A percentile compares a stretch with the other conserved stretches of the same genome.
Conservation (phyloP, 2,113 vertebrate species). For the Thymallus thymallus region DNA sequence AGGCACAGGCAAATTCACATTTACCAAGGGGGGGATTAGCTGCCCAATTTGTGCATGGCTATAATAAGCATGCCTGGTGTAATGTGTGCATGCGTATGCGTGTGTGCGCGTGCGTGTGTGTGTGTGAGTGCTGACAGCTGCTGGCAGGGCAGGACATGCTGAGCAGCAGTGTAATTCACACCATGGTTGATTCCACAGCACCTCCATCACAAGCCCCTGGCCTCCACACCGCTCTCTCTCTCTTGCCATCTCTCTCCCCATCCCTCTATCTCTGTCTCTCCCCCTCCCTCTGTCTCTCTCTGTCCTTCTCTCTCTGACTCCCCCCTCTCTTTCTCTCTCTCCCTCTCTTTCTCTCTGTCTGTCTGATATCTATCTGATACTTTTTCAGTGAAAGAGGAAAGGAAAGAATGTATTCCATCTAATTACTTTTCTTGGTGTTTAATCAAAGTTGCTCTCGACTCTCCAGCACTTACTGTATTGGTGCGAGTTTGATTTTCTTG, state of each 20-base stretch:
- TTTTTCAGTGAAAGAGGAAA: background rate
- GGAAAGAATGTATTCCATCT: too few species aligned
- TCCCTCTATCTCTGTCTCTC: background rate
- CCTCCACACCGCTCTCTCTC: background rate
- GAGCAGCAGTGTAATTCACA: conserved; percentile 16
- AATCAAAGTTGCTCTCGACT: conserved; percentile 21
- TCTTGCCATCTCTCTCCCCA: background rate
- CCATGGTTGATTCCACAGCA: conserved; percentile 5
- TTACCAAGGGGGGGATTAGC: too few species aligned
- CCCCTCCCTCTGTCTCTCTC: background rate
- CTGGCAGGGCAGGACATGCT: background rate
- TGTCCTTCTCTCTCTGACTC: background rate
- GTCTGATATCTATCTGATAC: background rate
- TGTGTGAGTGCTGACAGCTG: conserved; percentile 3
- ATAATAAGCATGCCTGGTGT: background rate
- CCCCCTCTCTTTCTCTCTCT: background rate
- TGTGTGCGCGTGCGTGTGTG: background rate
- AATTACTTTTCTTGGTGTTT: background rate
- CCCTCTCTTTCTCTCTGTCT: background rate
- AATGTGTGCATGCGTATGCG: background rate
- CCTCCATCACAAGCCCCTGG: background rate
- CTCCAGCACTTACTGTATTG: conserved; percentile 32
- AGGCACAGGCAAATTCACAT: too few species aligned
- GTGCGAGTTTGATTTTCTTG: conserved; percentile 23
- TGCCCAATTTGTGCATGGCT: background rate